Evolutionary conservation across 2,113 vertebrate genomes (phyloP), one percentile per base, ranked within the genome.

Genomic region (Fulica atra): DNA sequence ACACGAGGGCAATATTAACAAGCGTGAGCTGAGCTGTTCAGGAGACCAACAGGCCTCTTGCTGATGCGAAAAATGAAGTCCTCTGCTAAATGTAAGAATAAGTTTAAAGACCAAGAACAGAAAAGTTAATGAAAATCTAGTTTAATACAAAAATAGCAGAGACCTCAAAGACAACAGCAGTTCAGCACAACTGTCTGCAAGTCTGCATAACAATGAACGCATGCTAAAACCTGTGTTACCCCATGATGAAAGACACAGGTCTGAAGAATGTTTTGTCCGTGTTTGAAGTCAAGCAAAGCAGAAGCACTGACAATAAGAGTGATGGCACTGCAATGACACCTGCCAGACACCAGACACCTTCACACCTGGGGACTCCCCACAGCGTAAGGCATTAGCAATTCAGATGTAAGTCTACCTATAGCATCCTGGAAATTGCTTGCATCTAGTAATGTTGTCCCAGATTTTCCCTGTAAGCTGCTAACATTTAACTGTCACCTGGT

Each of bases 1-100:
- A 96, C 96, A 94, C 7, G 96, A 85, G 96, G 96, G 96, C 95
- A 87, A 65, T 89, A 72, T 91, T 81, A 76, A 44, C 96, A 76
- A 89, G 83, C 23, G 19, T 2, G 20, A 87, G 33, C 11, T n/a
- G 42, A 89, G 61, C 61, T 38, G 26, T 3, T 56, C 56, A 25
- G 12, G 15, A 81, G 42, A 60, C 50, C 44, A 26, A 20, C 10
- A 51, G 19, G 40, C 44, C 44, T 17, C 14, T 88, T 46, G 63
- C 15, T 15, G 33, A n/a, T 16, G 16, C 26, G 29, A 71, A 87
- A 81, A 81, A 42, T 15, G 13, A 63, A 33, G 18, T 46, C 86
- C 54, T 28, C 16, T 40, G n/a, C 10, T 42, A 77, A 85, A 69
- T 4, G 4, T 31, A 83, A 81, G 28, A 59, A 48, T 42, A 88